Conservation (phyloP, 1,140 invertebrate genomes). For the Drosophila asahinai region DNA sequence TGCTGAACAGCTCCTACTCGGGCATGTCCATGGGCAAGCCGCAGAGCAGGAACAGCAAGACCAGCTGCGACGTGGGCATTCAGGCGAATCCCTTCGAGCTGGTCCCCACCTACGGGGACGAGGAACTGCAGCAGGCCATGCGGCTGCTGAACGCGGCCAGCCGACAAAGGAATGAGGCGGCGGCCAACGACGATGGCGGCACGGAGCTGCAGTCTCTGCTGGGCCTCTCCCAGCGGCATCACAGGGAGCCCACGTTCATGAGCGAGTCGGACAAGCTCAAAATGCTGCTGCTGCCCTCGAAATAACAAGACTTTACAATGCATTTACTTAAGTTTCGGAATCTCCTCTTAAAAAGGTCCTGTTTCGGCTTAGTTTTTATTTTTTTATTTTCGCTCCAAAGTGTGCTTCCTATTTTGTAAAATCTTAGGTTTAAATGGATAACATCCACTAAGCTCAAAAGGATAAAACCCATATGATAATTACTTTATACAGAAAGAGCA, state of each 20-base stretch:
- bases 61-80: conserved; percentile 86
- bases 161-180: conserved; percentile 59
- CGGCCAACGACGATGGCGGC: conserved; percentile 49
- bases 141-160: conserved; percentile 75
- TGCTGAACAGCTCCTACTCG: conserved; percentile 85
- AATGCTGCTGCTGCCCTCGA: conserved; percentile 85
- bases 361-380: conserved; percentile 9
- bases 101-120: conserved; percentile 76
- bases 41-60: conserved; percentile 85
- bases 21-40: conserved; percentile 86
- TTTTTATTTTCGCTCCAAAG: background rate
- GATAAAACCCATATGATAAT: background rate
- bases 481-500: background rate
- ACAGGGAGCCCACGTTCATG: conserved; percentile 72
- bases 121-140: conserved; percentile 77
- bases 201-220: conserved; percentile 73
- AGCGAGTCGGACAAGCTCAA: conserved; percentile 85
- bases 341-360: conserved; percentile 8
- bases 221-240: conserved; percentile 53
- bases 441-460: background rate
- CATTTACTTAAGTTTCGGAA: conserved; percentile 73
- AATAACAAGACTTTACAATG: conserved; percentile 56
- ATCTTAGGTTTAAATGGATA: background rate
- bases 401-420: background rate
- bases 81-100: conserved; percentile 88